Conservation (phyloP, 2,797 vertebrate genomes). For the Pampus argenteus region DNA sequence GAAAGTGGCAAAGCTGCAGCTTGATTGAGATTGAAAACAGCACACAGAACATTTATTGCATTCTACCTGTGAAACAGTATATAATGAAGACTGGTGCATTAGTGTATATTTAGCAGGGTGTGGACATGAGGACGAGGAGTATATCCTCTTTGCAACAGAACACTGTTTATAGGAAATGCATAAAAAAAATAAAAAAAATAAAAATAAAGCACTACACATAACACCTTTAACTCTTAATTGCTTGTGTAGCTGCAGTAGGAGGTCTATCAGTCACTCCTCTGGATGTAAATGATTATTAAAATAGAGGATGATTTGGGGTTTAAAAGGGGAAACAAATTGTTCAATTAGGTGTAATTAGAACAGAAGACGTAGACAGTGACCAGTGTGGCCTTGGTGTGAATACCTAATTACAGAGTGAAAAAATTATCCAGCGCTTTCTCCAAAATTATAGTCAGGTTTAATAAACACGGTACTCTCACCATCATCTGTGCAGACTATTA, state of each 20-base stretch:
- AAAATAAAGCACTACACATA: constrained; percentile 19
- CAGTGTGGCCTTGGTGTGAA: constrained; percentile 69
- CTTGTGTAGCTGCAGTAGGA: constrained; percentile 30
- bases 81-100: too few relatives aligned
- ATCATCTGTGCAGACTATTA: constrained; percentile 32
- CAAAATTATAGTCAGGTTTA: constrained; percentile 58
- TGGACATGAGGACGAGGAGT: background rate
- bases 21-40: too few relatives aligned
- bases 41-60: too few relatives aligned
- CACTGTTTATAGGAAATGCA: background rate
- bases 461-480: constrained; percentile 49
- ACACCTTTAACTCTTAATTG: constrained; percentile 29
- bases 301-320: constrained; percentile 58
- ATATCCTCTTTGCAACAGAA: background rate
- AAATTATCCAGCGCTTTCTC: constrained; percentile 37
- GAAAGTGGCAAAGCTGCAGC: too few relatives aligned
- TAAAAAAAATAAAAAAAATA: background rate
- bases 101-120: background rate
- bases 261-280: constrained; percentile 32
- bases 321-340: constrained; percentile 71
- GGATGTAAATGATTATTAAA: constrained; percentile 58
- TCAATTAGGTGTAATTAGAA: constrained; percentile 73
- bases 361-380: constrained; percentile 54
- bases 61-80: too few relatives aligned
- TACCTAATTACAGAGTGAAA: constrained; percentile 61